Conservation (phyloP, 1,140 invertebrate genomes). For the Hetaerina americana region DNA sequence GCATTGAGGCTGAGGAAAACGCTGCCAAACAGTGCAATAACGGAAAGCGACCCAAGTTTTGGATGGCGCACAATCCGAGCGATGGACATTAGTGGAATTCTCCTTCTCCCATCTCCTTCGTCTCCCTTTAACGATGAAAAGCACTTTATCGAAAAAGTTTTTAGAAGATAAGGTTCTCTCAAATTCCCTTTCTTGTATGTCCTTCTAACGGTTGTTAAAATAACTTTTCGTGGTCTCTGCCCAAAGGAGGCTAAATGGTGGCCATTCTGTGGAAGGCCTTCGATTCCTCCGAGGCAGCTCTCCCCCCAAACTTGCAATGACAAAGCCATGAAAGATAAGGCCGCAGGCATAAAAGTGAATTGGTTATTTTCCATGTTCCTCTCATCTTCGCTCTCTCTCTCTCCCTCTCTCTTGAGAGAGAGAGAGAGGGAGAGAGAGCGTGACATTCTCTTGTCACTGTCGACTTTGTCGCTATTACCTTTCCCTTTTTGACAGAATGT, state of each 20-base stretch:
- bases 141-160: not conserved
- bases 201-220: not conserved
- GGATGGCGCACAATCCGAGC: not conserved
- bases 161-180: not conserved
- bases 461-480: not conserved
- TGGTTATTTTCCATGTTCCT: not conserved
- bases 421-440: too few relatives aligned
- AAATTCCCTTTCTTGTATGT: not conserved
- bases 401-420: too few relatives aligned
- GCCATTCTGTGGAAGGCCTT: not conserved
- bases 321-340: not conserved
- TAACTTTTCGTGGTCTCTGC: not conserved
- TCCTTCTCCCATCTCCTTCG: not conserved
- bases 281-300: not conserved
- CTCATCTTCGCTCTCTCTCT: not conserved
- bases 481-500: not conserved
- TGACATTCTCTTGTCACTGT: not conserved
- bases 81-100: not conserved
- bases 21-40: not conserved
- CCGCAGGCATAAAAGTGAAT: not conserved
- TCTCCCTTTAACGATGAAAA: not conserved
- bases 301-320: not conserved
- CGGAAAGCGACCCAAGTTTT: not conserved
- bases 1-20: too few relatives aligned
- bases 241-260: not conserved